Base-by-base conservation (phyloP, 1,140 invertebrate species). In the Pinna nobilis region DNA sequence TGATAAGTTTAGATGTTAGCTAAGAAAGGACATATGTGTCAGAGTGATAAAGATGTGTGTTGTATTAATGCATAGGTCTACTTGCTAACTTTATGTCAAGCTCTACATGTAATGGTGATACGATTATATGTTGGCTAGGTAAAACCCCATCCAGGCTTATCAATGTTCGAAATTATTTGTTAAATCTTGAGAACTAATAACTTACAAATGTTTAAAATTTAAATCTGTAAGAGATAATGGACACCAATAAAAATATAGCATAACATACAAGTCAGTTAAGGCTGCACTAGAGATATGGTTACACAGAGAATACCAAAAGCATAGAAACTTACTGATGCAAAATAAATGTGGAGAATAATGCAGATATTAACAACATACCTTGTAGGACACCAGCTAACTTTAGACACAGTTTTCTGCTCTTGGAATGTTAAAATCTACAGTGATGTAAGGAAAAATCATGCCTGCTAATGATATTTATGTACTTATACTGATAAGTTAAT, bases 341-440 rank as follows among this genome's bases (percentile, higher is more conserved):
- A 7, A n/a, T 64, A 1, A 6, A 13, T n/a, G 20, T 11, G 23
- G 13, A 25, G 11, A 13, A 25, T 47, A 15, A 2, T 13, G 32
- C 15, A 44, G 9, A 25, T 11, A 18, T 28, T 18, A 32, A 33
- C n/a, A 28, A 76, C 78, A 84, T 85, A 94, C 93, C 93, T 93
- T n/a, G 95, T 97, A 9, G 96, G 95, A 88, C 95, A 96, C 96
- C 96, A 98, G 53, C 91, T 89, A 35, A 97, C 92, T 89, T 95
- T 95, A 18, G 91, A 89, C 53, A 96, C 91, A 71, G 92, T 92
- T 80, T 93, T 93, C 23, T 88, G 89, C 78, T 95, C 94, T 65
- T 72, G 76, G 44, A 86, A 79, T 39, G 79, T 83, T 63, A 86
- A 68, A 28, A 81, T 76, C 78, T 81, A 23, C 5, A 57, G 18